Evolutionary conservation across 2,113 vertebrate genomes (phyloP).

Genomic region (Atherinomorus stipes): DNA sequence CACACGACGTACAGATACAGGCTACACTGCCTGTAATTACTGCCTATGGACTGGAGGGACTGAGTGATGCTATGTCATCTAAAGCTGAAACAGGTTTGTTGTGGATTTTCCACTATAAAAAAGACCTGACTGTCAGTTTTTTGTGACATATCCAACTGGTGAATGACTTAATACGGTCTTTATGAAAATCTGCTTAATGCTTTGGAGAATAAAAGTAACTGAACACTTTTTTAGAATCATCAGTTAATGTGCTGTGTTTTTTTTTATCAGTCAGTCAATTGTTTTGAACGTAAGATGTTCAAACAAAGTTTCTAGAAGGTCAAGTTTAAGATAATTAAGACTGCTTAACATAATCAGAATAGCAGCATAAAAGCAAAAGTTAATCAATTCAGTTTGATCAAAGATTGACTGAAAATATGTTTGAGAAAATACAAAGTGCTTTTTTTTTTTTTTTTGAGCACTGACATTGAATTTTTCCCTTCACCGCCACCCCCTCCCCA

Average conservation of each 20-base stretch:
- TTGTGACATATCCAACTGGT: slow-evolving; percentile 8
- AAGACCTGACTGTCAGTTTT: slow-evolving; percentile 28
- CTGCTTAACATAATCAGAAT: neutral
- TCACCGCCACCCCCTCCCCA: too few relatives aligned
- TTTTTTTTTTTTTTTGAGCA: too few relatives aligned
- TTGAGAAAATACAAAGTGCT: too few relatives aligned
- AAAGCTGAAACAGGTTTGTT: slow-evolving; percentile 82
- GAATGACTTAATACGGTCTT: slow-evolving; percentile 29
- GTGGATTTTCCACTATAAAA: slow-evolving; percentile 70
- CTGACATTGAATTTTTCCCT: too few relatives aligned
- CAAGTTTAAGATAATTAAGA: too few relatives aligned
- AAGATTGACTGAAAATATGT: too few relatives aligned
- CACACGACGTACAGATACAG: slow-evolving; percentile 87
- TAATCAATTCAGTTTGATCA: too few relatives aligned
- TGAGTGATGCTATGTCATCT: slow-evolving; percentile 70
- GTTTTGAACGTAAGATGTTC: neutral
- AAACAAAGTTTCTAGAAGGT: neutral
- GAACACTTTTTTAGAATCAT: neutral
- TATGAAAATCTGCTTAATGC: neutral
- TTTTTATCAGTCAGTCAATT: neutral
- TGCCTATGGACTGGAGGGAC: slow-evolving; percentile 79
- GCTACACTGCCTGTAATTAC: slow-evolving; percentile 91
- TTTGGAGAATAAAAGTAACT: neutral
- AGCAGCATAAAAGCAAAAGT: neutral
- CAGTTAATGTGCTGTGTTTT: neutral